Evolutionary conservation across 92 coral and sea anemone genomes (phyloP), one percentile per base, ranked within the genome.

Genomic region (Galaxea fascicularis): DNA sequence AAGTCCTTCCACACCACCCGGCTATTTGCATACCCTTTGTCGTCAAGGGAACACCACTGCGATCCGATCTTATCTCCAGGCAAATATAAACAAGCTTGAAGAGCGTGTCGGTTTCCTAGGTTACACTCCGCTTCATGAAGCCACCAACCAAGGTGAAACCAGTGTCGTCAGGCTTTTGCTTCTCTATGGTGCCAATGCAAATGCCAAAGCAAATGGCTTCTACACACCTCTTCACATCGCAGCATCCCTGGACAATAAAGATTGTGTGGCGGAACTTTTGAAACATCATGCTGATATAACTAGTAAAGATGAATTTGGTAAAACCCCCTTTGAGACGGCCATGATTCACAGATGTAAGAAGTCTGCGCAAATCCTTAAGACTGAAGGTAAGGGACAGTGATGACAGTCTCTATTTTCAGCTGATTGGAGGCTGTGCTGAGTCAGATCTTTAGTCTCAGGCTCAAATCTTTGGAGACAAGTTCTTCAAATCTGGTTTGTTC

Each of bases 221-320:
- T 96, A 96, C 31, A 96, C 99, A 16, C 98, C 96, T 4, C 82
- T 96, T 21, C 99, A 96, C 51, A 92, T 96, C 89, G 98, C 99
- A 16, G 99, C 98, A 4, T 94, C 97, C 18, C 90, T 92, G 95
- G 95, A 94, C 47, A 90, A 91, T 77, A 82, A 76, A 35, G 93
- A 89, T 8, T 96, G 99, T 68, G 95, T 96, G 28, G 82, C 79
- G 76, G 95, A 94, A 41, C 87, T 96, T 59, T 77, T 96, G 46
- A 92, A 87, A 56, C 89, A 92, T 52, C 83, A 89, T 57, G 99
- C 98, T 16, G 92, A 96, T 25, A 93, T 96, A 28, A 71, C 67
- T 11, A 83, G 91, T 72, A 78, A 77, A 70, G 99, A 96, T 88
- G 98, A 93, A 76, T 95, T 94, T 89, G 92, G 88, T 0, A 94